These are phyloP conservation scores for Orycteropus afer DNA, from an alignment of 2,113 vertebrate genomes.

Conservation along the genomic window DNA sequence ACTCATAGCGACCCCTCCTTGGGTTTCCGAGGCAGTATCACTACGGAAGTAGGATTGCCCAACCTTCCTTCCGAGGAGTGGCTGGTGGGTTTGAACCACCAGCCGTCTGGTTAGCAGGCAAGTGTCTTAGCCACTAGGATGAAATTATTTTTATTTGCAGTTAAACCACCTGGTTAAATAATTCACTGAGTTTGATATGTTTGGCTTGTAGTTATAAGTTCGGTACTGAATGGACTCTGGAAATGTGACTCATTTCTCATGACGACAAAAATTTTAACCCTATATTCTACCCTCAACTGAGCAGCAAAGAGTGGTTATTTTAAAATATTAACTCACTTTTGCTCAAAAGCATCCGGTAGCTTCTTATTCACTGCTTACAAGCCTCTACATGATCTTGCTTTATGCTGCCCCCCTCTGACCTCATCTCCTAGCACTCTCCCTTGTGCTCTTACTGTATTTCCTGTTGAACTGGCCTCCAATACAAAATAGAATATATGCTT, in stretches of 20 bases:
- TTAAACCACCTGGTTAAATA: conserved; percentile 7
- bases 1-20: no score
- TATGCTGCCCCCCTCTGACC: not conserved
- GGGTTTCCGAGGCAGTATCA: no score
- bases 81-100: no score
- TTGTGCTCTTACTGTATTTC: not conserved
- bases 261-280: not conserved
- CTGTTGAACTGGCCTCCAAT: no score
- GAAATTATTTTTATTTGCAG: conserved; percentile 10
- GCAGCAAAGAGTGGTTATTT: not conserved
- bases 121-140: no score
- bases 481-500: not conserved
- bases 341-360: not conserved
- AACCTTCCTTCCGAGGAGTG: no score
- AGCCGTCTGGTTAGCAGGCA: no score
- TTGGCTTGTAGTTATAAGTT: conserved; percentile 18
- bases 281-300: not conserved
- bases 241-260: conserved; percentile 14
- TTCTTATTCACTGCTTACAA: not conserved
- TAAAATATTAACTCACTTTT: conserved; percentile 4
- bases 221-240: not conserved
- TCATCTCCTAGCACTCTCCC: not conserved
- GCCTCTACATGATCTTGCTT: not conserved
- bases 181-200: not conserved
- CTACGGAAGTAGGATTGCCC: no score